A percentile compares a stretch with the other conserved stretches of the same genome.
Evolutionary conservation across 2,888 invertebrate species (phyloP).

Genomic region (Tortrix viridana): DNA sequence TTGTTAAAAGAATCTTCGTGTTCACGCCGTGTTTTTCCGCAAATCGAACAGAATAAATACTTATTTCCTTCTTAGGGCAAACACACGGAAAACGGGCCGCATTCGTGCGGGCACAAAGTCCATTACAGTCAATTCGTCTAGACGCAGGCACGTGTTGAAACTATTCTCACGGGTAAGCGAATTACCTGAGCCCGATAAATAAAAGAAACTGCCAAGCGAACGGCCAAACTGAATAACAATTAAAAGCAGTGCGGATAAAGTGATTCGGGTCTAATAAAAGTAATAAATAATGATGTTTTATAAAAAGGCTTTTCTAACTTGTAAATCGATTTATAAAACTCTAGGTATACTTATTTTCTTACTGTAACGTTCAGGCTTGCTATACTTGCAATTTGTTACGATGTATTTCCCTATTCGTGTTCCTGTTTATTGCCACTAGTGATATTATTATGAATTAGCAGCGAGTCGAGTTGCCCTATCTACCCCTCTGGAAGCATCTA

Average conservation of each 20-base stretch:
- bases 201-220: constrained; percentile 62
- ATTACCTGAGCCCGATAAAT: constrained; percentile 75
- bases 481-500: constrained; percentile 42
- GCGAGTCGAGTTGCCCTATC: constrained; percentile 39
- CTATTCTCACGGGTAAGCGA: constrained; percentile 79
- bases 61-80: constrained; percentile 55
- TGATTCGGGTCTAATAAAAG: no score
- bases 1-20: constrained; percentile 3
- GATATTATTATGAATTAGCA: constrained; percentile 25
- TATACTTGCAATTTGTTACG: no score
- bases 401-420: not conserved
- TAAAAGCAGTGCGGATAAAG: constrained; percentile 52
- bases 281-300: no score
- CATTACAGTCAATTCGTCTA: constrained; percentile 78
- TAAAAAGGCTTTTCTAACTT: no score
- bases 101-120: constrained; percentile 69
- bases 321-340: no score
- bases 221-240: constrained; percentile 70
- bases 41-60: constrained; percentile 51
- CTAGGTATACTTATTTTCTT: no score
- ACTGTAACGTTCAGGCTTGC: no score
- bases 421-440: constrained; percentile 29
- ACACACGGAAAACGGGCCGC: constrained; percentile 53
- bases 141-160: constrained; percentile 76
- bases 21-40: constrained; percentile 25